A percentile compares a stretch with the other conserved stretches of the same genome.
phyloP scores from a whole-genome alignment of 1,140 invertebrate genomes.

The Telenomus remus region DNA sequence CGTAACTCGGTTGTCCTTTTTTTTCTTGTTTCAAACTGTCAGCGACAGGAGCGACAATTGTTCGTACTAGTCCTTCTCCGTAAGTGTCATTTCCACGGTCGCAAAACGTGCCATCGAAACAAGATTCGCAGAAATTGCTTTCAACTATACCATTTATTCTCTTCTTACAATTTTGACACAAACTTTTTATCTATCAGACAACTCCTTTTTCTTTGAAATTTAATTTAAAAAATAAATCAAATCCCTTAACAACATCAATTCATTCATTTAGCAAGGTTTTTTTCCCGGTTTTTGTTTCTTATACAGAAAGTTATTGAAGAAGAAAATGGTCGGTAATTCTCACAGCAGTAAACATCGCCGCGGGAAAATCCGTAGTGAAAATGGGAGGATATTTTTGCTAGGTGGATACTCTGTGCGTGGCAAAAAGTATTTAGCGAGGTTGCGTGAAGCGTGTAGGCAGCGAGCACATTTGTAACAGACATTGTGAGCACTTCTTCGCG shows the following conservation, averaged over 20 bases:
- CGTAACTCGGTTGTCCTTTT: slow-evolving; percentile 30
- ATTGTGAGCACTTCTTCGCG: slow-evolving; percentile 29
- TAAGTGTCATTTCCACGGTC: slow-evolving; percentile 50
- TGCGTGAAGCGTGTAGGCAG: neutral
- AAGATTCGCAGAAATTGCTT: slow-evolving; percentile 36
- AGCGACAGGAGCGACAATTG: slow-evolving; percentile 37
- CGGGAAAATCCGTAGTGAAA: no score
- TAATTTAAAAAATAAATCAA: no score
- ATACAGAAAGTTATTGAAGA: no score
- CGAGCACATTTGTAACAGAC: slow-evolving; percentile 32
- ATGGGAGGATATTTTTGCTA: neutral
- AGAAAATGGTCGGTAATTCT: no score
- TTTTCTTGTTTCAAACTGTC: slow-evolving; percentile 49
- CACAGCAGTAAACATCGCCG: no score
- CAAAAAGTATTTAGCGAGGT: slow-evolving; percentile 38
- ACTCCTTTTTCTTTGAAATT: slow-evolving; percentile 10
- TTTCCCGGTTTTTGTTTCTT: no score
- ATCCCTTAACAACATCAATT: no score
- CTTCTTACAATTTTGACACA: slow-evolving; percentile 4
- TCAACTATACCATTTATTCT: slow-evolving; percentile 14
- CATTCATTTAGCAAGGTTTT: no score
- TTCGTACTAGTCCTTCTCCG: slow-evolving; percentile 28
- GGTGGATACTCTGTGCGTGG: slow-evolving; percentile 10
- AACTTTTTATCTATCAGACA: slow-evolving; percentile 23
- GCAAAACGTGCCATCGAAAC: slow-evolving; percentile 37